Evolutionary conservation across 2,888 invertebrate species (phyloP), one percentile per base, ranked within the genome.

Genomic region (Lasioglossum pauxillum): DNA sequence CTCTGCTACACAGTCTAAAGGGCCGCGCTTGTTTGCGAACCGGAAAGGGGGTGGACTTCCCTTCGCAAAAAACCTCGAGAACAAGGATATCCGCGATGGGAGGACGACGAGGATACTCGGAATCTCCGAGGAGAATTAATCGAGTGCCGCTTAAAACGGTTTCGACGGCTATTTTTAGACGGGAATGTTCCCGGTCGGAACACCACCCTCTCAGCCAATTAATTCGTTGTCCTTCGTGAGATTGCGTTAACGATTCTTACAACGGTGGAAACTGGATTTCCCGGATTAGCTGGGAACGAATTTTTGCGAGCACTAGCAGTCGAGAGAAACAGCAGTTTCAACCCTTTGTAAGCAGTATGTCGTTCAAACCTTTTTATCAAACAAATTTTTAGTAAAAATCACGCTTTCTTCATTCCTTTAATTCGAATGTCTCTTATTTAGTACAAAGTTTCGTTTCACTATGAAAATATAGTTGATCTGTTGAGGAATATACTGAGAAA

Each of bases 1-100:
- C 67, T 60, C 57, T 23, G 79, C 78, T 67, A 49, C 75, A 74
- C 75, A 83, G 78, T 84, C 81, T 85, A 85, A 89, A 83, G 83
- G 84, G 82, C 71, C 78, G 85, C 89, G 85, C 88, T 89, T 89
- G 89, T 90, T 90, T 88, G 86, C 86, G 75, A 86, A 83, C 49
- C 78, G 82, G 88, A 82, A 83, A 85, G 79, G 27, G 49, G 27
- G 64, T 31, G 31, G 73, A 53, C 53, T 31, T 64, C 23, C 38
- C 14, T 46, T 27, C 27, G 53, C 31, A 35, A 60, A 57, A 53
- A 49, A n/a, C 60, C 73, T 46, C 67, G 35, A 73, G 73, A 80
- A 85, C 71, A 76, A 71, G 69, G 44, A 82, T 74, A 60, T 73
- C 46, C 60, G 71, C 49, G 71, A 64, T 57, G 60, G 74, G 44